Conservation (phyloP, 2,113 vertebrate genomes). For the Calidris pygmaea region DNA sequence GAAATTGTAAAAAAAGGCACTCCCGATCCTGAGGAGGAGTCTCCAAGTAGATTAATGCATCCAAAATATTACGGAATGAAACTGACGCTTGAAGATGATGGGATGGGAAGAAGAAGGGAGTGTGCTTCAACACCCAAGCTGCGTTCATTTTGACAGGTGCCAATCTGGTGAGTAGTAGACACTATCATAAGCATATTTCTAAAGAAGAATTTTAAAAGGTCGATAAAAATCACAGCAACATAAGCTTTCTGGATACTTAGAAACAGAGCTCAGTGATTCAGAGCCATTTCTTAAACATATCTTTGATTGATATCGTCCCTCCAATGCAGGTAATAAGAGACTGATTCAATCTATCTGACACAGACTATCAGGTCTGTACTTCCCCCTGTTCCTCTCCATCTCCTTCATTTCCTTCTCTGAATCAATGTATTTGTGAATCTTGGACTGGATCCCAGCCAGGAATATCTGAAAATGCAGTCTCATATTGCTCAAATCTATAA, state of each 20-base stretch:
- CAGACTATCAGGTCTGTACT: constrained; percentile 39
- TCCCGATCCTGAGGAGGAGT: background rate
- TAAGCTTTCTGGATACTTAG: constrained; percentile 19
- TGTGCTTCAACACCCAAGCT: background rate
- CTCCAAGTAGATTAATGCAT: background rate
- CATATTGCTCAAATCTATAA: constrained; percentile 68
- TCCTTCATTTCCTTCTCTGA: constrained; percentile 49
- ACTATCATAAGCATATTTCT: background rate
- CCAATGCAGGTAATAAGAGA: background rate
- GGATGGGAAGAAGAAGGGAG: background rate
- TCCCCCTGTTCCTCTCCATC: background rate
- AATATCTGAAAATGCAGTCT: constrained; percentile 67
- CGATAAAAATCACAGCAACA: background rate
- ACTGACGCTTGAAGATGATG: background rate
- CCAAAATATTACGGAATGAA: background rate
- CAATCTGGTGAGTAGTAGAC: background rate
- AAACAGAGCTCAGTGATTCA: constrained; percentile 21
- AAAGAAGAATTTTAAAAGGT: background rate
- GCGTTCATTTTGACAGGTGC: background rate
- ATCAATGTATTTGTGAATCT: constrained; percentile 73
- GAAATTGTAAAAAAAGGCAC: background rate
- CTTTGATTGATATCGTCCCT: background rate
- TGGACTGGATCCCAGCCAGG: constrained; percentile 61
- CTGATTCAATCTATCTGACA: constrained; percentile 50
- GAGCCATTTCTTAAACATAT: constrained; percentile 3